phyloP scores from a whole-genome alignment of 2,888 invertebrate genomes.

The Leptura quadrifasciata region DNA sequence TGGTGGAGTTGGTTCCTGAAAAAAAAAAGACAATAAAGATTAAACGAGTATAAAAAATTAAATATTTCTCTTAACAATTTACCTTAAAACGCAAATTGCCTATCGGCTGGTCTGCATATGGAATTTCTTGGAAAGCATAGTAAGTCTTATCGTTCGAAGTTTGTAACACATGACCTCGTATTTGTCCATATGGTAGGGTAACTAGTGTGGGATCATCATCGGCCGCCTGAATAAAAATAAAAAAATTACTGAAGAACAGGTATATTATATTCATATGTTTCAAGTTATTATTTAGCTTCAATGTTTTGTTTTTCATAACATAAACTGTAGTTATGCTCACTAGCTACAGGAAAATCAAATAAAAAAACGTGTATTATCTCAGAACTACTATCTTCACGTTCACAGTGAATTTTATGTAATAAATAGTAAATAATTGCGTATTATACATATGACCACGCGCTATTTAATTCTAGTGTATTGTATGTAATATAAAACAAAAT shows the following conservation, averaged over 20 bases:
- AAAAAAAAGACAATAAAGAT: conserved; percentile 4
- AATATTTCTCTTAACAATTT: neutral
- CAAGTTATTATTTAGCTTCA: too few species aligned
- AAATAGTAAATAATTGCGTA: too few species aligned
- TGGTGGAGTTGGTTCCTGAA: conserved; percentile 56
- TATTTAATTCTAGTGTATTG: too few species aligned
- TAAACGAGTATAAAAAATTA: neutral
- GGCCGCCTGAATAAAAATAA: conserved; percentile 13
- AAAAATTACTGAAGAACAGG: too few species aligned
- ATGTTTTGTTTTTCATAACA: neutral
- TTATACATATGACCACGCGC: too few species aligned
- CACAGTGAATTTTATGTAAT: too few species aligned
- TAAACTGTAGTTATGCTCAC: too few species aligned
- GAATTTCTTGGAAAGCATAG: conserved; percentile 53
- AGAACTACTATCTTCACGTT: too few species aligned
- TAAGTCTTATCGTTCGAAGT: conserved; percentile 33
- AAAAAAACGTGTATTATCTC: too few species aligned
- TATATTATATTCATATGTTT: neutral
- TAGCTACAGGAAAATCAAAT: too few species aligned
- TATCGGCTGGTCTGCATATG: conserved; percentile 53
- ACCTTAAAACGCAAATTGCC: conserved; percentile 51
- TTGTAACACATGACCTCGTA: conserved; percentile 34
- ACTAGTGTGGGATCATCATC: conserved; percentile 27
- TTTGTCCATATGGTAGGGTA: conserved; percentile 38
- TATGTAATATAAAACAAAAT: too few species aligned